These are phyloP conservation scores for Hippopotamyrus pictus DNA, from an alignment of 2,797 vertebrate genomes.

Conservation along the genomic window DNA sequence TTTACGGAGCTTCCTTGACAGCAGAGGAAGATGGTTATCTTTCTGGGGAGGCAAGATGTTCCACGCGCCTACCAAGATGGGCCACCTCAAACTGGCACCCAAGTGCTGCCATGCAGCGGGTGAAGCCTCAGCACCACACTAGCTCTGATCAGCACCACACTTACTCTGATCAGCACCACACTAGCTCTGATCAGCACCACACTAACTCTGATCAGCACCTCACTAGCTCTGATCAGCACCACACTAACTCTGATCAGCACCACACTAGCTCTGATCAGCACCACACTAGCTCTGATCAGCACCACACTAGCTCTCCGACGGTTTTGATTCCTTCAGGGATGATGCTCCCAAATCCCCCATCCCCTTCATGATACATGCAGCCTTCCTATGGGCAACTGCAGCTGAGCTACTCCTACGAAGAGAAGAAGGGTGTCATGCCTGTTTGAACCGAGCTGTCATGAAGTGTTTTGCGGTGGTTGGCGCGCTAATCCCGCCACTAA, in stretches of 20 bases:
- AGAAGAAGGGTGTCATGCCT: neutral
- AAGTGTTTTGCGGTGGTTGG: neutral
- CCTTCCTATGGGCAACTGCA: neutral
- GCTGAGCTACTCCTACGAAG: neutral
- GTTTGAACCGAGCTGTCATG: neutral
- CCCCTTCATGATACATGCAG: neutral
- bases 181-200: accelerated
- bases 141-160: accelerated
- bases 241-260: neutral
- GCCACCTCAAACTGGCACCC: neutral
- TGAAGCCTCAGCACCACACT: neutral
- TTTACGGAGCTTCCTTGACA: neutral
- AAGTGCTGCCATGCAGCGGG: neutral
- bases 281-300: neutral
- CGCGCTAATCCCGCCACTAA: neutral
- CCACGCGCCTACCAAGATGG: neutral
- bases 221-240: neutral
- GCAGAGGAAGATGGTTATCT: neutral
- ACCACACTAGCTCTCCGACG: neutral
- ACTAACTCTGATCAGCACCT: too few relatives aligned
- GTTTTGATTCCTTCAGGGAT: neutral
- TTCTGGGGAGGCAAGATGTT: neutral
- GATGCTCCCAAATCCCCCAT: neutral
- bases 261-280: neutral
- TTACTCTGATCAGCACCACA: too few relatives aligned